Evolutionary conservation across 2,113 vertebrate genomes (phyloP).

Genomic region (Ptilonorhynchus violaceus): DNA sequence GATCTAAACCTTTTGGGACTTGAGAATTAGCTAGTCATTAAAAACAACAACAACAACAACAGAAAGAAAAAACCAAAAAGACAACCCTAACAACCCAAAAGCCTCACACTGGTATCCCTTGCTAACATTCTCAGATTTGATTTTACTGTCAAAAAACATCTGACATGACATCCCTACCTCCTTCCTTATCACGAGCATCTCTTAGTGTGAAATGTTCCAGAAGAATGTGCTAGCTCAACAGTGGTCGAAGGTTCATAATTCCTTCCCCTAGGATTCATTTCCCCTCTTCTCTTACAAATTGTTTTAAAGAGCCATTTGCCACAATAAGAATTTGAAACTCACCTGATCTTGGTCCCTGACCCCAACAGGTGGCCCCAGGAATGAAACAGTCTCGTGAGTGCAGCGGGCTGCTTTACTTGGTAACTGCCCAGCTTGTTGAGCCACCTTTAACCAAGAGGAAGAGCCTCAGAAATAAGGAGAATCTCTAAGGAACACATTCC

Average conservation of each 20-base stretch:
- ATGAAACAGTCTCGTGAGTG: conserved; percentile 75
- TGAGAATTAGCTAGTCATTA: conserved; percentile 49
- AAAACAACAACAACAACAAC: conserved; percentile 54
- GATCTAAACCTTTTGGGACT: conserved; percentile 74
- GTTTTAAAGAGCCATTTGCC: conserved; percentile 70
- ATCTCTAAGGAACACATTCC: conserved; percentile 60
- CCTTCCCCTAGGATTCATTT: conserved; percentile 48
- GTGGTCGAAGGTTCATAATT: not conserved
- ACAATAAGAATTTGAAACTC: conserved; percentile 75
- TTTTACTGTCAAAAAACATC: not conserved
- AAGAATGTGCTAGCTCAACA: conserved; percentile 6
- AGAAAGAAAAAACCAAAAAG: conserved; percentile 29
- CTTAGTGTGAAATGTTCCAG: not conserved
- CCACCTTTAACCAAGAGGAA: conserved; percentile 74
- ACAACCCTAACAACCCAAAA: conserved; percentile 61
- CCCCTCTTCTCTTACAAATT: conserved; percentile 64
- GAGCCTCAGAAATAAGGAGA: conserved; percentile 71
- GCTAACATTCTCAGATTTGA: not conserved
- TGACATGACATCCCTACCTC: conserved; percentile 28
- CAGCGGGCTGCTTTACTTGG: conserved; percentile 75
- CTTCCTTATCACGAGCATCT: conserved; percentile 1
- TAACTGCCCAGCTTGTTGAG: conserved; percentile 74
- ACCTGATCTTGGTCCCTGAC: conserved; percentile 75
- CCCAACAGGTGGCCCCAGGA: conserved; percentile 74
- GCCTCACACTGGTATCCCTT: conserved; percentile 12